A percentile compares a stretch with the other conserved stretches of the same genome.
Evolutionary conservation across 2,797 vertebrate genomes (phyloP).

Genomic region (Hemibagrus guttatus): DNA sequence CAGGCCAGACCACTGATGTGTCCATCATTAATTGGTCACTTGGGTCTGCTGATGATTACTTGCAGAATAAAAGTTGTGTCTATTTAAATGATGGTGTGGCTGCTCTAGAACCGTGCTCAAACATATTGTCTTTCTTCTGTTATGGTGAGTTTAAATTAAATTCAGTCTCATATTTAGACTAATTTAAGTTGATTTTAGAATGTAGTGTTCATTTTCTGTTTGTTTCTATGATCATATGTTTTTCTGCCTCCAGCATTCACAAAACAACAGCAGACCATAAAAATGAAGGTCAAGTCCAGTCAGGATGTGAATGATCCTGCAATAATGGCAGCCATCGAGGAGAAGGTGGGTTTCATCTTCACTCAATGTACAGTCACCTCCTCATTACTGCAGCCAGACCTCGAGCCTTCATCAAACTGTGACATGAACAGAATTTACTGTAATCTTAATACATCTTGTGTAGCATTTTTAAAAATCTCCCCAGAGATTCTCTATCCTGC

Average conservation of each 20-base stretch:
- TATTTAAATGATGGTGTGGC: neutral
- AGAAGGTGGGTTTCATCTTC: too few relatives aligned
- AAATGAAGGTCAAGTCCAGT: too few relatives aligned
- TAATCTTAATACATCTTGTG: too few relatives aligned
- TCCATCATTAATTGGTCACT: neutral
- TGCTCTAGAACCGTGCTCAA: neutral
- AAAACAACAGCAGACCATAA: too few relatives aligned
- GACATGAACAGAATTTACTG: too few relatives aligned
- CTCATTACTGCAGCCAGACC: neutral
- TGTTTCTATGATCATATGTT: too few relatives aligned
- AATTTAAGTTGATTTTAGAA: too few relatives aligned
- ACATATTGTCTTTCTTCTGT: neutral
- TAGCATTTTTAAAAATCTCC: neutral
- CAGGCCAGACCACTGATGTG: neutral
- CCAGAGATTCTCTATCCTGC: neutral
- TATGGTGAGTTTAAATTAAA: slow-evolving; percentile 11
- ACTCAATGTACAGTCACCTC: neutral
- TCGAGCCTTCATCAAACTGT: too few relatives aligned
- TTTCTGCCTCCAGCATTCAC: neutral
- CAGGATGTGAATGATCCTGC: too few relatives aligned
- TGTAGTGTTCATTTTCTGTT: neutral
- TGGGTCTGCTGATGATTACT: neutral
- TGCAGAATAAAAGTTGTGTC: neutral
- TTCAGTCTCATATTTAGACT: neutral
- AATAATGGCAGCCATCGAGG: too few relatives aligned